Evolutionary conservation across 1,140 invertebrate genomes (phyloP).

Genomic region (Ceratoteleas bidentatus): DNA sequence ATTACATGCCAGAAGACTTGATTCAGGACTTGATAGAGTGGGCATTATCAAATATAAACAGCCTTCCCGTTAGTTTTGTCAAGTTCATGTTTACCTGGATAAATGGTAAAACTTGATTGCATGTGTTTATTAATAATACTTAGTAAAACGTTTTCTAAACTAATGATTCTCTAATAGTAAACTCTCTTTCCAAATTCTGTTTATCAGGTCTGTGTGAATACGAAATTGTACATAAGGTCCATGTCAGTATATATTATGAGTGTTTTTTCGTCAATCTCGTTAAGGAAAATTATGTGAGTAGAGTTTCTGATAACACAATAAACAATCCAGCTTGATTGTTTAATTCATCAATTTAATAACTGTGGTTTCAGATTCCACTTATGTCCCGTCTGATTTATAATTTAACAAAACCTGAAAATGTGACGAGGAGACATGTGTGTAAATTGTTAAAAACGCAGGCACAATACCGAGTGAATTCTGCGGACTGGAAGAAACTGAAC

Average conservation of each 20-base stretch:
- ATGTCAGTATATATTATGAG: no score
- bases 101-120: constrained; percentile 67
- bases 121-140: no score
- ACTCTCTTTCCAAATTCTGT: no score
- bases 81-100: constrained; percentile 72
- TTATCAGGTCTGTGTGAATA: no score
- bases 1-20: constrained; percentile 56
- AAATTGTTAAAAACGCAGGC: constrained; percentile 67
- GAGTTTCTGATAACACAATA: constrained; percentile 22
- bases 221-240: no score
- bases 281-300: no score
- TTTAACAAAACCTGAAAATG: constrained; percentile 77
- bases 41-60: constrained; percentile 58
- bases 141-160: no score
- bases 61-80: constrained; percentile 63
- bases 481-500: constrained; percentile 69
- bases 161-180: no score
- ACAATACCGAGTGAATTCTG: constrained; percentile 38
- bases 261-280: no score
- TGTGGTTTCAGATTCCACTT: constrained; percentile 64
- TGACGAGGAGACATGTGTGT: constrained; percentile 73
- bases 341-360: constrained; percentile 23
- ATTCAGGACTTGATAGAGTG: constrained; percentile 69
- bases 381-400: constrained; percentile 75
- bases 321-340: not conserved